Conservation (phyloP, 2,888 invertebrate genomes). For the Aproaerema taeniolella region DNA sequence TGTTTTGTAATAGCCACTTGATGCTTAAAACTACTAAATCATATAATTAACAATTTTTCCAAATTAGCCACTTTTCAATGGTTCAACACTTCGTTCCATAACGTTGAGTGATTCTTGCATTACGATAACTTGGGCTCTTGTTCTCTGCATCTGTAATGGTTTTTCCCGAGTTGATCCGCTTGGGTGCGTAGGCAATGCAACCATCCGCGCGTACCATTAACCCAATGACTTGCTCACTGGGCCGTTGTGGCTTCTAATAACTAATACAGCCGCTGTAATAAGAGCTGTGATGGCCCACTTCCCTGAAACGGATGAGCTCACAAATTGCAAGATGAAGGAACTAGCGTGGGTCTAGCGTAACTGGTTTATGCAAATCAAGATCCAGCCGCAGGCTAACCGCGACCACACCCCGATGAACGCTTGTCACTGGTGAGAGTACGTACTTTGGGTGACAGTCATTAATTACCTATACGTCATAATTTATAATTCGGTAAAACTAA, state of each 20-base stretch:
- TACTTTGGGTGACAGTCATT: constrained; percentile 13
- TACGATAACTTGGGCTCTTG: constrained; percentile 15
- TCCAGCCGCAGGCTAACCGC: constrained; percentile 8
- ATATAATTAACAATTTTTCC: too few species aligned
- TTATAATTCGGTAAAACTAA: too few species aligned
- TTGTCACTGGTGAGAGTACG: constrained; percentile 12
- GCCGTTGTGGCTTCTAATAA: constrained; percentile 45
- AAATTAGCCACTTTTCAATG: too few species aligned
- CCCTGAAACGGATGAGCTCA: constrained; percentile 7
- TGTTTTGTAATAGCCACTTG: too few species aligned
- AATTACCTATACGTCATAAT: constrained; percentile 7
- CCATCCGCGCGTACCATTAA: constrained; percentile 60
- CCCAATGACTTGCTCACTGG: constrained; percentile 67
- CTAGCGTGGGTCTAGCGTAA: constrained; percentile 1
- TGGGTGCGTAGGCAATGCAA: constrained; percentile 39
- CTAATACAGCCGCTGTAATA: constrained; percentile 35
- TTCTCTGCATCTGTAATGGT: constrained; percentile 25
- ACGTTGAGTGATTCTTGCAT: too few species aligned
- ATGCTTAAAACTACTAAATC: too few species aligned
- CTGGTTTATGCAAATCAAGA: constrained; percentile 9
- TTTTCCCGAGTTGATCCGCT: constrained; percentile 26
- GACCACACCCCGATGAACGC: constrained; percentile 6
- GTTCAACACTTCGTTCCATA: too few species aligned
- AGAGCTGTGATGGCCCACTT: constrained; percentile 25
- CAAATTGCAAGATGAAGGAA: neutral